Evolutionary conservation across 2,113 vertebrate species (phyloP).

Genomic region (Sterrhoptilus dennistouni): DNA sequence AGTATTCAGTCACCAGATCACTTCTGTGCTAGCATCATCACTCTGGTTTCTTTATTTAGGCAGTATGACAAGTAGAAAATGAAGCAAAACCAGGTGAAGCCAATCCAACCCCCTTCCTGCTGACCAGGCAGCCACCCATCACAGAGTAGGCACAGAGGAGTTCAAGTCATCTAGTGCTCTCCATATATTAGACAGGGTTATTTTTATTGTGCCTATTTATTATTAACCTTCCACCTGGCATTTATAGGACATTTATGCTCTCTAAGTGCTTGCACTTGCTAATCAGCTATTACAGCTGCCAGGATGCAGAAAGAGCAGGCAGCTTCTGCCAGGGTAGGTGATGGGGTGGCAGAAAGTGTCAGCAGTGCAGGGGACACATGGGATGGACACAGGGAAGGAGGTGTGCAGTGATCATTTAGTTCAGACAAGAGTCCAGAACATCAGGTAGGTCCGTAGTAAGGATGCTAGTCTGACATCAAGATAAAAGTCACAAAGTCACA

Average conservation of each 20-base stretch:
- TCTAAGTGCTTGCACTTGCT: not conserved
- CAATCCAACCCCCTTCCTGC: not conserved
- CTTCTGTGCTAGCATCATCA: not conserved
- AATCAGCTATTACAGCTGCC: not conserved
- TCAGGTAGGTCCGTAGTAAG: not conserved
- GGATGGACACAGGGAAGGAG: rapidly evolving
- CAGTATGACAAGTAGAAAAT: not conserved
- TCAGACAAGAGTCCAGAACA: not conserved
- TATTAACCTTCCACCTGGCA: not conserved
- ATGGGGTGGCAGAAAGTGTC: not conserved
- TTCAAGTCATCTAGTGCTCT: not conserved
- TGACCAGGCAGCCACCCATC: not conserved
- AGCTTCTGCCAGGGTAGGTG: not conserved
- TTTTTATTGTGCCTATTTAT: not conserved
- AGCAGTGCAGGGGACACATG: not conserved
- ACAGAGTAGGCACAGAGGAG: not conserved
- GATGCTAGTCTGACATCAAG: not conserved
- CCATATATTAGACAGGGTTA: not conserved
- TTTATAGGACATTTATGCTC: not conserved
- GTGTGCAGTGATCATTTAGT: not conserved
- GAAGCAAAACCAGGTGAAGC: not conserved
- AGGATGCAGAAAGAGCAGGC: not conserved
- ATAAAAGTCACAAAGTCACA: not conserved
- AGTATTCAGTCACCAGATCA: not conserved
- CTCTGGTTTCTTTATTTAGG: not conserved